These are phyloP conservation scores for Orientallactaga bullata DNA, from an alignment of 2,113 vertebrate species.

Conservation along the genomic window DNA sequence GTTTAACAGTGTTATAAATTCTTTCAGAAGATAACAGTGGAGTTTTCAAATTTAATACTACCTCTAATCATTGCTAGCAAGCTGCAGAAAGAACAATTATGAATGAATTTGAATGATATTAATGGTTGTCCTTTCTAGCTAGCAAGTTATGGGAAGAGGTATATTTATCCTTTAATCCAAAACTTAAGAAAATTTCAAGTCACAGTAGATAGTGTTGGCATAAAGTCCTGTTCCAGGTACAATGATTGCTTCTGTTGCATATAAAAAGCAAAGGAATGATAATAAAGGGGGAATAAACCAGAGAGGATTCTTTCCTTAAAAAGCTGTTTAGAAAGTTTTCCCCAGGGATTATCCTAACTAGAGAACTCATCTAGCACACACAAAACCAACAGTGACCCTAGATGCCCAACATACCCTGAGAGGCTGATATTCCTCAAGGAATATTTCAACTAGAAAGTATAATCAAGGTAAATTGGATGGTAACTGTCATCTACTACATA, in stretches of 20 bases:
- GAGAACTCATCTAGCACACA: not conserved
- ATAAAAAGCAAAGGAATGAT: conserved; percentile 30
- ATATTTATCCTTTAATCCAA: conserved; percentile 56
- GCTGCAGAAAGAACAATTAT: conserved; percentile 50
- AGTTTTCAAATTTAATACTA: conserved; percentile 65
- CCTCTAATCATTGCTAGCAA: conserved; percentile 33
- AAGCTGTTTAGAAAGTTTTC: not conserved
- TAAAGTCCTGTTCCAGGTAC: not conserved
- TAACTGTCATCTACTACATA: not conserved
- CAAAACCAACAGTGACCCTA: not conserved
- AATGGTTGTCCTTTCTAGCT: conserved; percentile 27
- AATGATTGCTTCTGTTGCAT: not conserved
- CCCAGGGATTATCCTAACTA: not conserved
- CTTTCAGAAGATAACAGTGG: conserved; percentile 59
- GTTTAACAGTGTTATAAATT: conserved; percentile 57
- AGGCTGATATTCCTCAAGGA: not conserved
- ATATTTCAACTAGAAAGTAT: not conserved
- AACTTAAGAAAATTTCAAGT: conserved; percentile 48
- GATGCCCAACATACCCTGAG: not conserved
- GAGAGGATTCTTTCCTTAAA: not conserved
- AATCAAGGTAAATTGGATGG: not conserved
- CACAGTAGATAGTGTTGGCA: not conserved
- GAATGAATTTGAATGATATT: conserved; percentile 63
- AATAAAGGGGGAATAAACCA: not conserved
- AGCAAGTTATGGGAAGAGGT: conserved; percentile 37